Percentiles rank a stretch among this genome's conserved stretches.
Conservation (phyloP, 2,113 vertebrate genomes). For the Hyperopisus bebe region DNA sequence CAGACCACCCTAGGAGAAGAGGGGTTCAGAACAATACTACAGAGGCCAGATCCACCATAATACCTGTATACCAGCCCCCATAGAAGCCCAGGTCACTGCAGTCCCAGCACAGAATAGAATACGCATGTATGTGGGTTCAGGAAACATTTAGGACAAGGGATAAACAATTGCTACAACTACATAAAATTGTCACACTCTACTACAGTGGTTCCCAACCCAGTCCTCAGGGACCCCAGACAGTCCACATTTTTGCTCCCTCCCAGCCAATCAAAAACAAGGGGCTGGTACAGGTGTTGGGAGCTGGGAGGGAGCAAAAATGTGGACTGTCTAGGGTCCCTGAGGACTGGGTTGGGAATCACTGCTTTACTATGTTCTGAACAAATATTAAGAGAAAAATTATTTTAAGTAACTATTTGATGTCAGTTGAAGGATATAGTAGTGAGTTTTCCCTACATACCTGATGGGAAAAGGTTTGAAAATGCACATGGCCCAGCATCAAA, state of each 20-base stretch:
- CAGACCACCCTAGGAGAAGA: constrained; percentile 73
- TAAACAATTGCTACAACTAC: background rate
- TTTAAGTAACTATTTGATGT: background rate
- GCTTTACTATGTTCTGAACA: background rate
- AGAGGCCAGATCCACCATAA: background rate
- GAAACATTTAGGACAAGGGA: background rate
- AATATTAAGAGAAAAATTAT: background rate
- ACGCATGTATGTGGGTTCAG: background rate
- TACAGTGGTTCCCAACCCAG: too few relatives aligned
- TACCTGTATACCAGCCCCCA: background rate
- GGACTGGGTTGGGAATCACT: too few relatives aligned
- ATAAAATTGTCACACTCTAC: background rate
- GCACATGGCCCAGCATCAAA: background rate
- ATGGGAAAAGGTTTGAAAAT: background rate
- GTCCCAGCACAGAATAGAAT: background rate
- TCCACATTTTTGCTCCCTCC: too few relatives aligned
- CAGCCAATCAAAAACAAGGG: too few relatives aligned
- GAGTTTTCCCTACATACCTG: background rate
- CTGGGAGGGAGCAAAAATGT: too few relatives aligned
- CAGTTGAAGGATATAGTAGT: background rate
- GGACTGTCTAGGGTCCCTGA: too few relatives aligned
- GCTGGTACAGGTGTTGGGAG: too few relatives aligned
- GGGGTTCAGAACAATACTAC: background rate
- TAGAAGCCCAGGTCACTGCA: constrained; percentile 40
- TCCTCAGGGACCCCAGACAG: too few relatives aligned